Percentiles rank a stretch among this genome's conserved stretches.
These are phyloP conservation scores for Plectus sambesii DNA, from an alignment of 1,140 invertebrate genomes.

Conservation along the genomic window DNA sequence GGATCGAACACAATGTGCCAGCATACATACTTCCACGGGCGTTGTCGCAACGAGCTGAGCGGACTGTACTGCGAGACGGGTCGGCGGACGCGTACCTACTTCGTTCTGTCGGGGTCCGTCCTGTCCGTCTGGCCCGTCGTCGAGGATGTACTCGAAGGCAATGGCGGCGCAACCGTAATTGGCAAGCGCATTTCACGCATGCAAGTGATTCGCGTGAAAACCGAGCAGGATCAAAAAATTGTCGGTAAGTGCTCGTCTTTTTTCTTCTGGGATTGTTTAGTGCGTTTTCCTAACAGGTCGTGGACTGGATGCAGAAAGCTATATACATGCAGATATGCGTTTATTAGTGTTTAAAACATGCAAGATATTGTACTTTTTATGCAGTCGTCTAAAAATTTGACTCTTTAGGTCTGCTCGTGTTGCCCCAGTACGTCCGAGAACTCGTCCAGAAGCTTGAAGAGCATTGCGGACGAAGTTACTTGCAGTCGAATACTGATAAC, in stretches of 20 bases:
- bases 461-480: conserved; percentile 26
- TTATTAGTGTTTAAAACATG: no score
- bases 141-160: conserved; percentile 57
- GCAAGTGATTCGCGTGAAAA: conserved; percentile 88
- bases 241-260: conserved; percentile 58
- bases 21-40: conserved; percentile 52
- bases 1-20: conserved; percentile 26
- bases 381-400: conserved; percentile 5
- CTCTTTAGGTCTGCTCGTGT: conserved; percentile 31
- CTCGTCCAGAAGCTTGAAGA: conserved; percentile 27
- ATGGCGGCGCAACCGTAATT: conserved; percentile 40
- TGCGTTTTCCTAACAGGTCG: no score
- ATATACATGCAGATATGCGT: no score
- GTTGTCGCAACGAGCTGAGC: conserved; percentile 69
- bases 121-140: conserved; percentile 86
- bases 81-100: conserved; percentile 72
- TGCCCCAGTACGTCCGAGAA: conserved; percentile 27
- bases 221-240: conserved; percentile 70
- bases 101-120: conserved; percentile 85
- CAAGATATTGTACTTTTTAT: no score
- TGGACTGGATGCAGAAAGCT: no score
- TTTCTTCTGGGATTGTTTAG: no score
- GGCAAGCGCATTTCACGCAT: conserved; percentile 65
- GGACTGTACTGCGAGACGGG: conserved; percentile 83
- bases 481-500: no score